Conservation (phyloP, 1,140 invertebrate genomes). For the Trichonephila inaurata region DNA sequence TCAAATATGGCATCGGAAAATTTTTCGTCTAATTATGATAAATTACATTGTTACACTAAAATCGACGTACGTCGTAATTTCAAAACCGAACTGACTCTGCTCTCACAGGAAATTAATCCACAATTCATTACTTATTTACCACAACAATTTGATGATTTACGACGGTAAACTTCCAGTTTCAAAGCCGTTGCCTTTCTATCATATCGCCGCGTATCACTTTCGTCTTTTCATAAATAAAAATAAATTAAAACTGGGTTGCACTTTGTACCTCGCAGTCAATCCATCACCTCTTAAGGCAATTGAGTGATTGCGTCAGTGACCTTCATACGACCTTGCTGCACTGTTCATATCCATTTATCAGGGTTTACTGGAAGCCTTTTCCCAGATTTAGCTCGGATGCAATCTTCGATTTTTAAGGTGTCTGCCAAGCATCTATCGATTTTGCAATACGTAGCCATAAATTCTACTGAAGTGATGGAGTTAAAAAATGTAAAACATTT, state of each 20-base stretch:
- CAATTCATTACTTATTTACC: no score
- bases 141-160: no score
- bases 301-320: neutral
- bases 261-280: neutral
- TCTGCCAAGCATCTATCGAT: neutral
- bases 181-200: neutral
- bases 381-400: constrained; percentile 4
- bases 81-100: no score
- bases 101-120: no score
- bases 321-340: neutral
- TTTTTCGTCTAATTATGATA: no score
- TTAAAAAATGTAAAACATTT: constrained; percentile 37
- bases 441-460: neutral
- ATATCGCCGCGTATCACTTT: neutral
- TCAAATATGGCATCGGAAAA: no score
- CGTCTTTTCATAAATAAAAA: neutral
- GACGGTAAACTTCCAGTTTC: neutral
- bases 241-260: neutral
- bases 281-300: neutral
- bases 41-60: no score
- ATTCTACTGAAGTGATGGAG: neutral
- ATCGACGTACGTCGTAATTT: no score
- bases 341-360: constrained; percentile 32
- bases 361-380: neutral
- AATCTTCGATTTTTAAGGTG: constrained; percentile 34